phyloP scores from a whole-genome alignment of 1,140 invertebrate genomes.

The Trachymyrmex septentrionalis region DNA sequence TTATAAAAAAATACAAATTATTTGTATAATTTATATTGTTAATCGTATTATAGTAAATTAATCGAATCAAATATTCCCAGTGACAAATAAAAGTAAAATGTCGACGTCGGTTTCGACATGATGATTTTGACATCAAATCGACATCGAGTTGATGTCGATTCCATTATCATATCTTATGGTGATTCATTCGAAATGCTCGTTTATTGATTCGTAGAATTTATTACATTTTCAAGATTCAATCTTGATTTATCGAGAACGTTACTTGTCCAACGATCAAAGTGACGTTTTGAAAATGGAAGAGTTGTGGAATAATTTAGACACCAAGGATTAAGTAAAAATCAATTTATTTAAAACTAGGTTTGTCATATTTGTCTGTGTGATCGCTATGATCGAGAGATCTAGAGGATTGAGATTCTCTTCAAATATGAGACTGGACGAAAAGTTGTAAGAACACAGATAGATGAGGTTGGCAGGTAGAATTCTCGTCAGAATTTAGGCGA shows the following conservation, averaged over 20 bases:
- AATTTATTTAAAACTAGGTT: constrained; percentile 45
- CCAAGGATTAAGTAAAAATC: constrained; percentile 2
- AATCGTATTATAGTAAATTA: not conserved
- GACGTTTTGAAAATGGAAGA: not conserved
- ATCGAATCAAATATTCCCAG: not conserved
- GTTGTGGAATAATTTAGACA: not conserved
- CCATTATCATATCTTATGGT: too few relatives aligned
- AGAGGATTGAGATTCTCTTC: not conserved
- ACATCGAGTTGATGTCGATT: too few relatives aligned
- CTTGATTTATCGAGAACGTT: not conserved
- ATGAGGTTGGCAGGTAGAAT: not conserved
- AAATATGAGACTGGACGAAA: not conserved
- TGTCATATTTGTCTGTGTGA: not conserved
- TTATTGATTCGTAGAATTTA: not conserved
- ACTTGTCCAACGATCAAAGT: not conserved
- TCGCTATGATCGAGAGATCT: constrained; percentile 1
- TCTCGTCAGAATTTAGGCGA: constrained; percentile 37
- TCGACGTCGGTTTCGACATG: too few relatives aligned
- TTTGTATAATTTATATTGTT: not conserved
- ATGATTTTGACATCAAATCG: too few relatives aligned
- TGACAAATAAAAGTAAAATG: too few relatives aligned
- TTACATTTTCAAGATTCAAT: not conserved
- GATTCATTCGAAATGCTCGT: not conserved
- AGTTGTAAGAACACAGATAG: not conserved
- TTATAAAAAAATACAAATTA: constrained; percentile 3